A percentile compares a stretch with the other conserved stretches of the same genome.
Evolutionary conservation across 2,797 vertebrate genomes (phyloP).

Genomic region (Phyllotis vaccarum): DNA sequence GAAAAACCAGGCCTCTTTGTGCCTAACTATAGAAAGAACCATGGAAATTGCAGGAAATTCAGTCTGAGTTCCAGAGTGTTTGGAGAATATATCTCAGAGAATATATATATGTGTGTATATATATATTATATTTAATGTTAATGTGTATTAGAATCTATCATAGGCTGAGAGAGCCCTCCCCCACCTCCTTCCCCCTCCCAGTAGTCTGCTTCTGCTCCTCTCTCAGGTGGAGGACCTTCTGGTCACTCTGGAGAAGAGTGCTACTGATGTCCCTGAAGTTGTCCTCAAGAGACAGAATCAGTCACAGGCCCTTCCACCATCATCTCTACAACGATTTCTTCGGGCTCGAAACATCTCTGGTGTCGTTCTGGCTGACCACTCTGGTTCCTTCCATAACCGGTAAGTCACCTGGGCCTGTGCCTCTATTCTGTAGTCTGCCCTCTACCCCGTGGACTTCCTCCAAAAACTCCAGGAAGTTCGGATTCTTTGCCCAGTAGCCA

Average conservation of each 20-base stretch:
- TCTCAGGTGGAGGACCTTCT: constrained; percentile 89
- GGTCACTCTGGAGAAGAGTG: constrained; percentile 76
- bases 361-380: constrained; percentile 93
- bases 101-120: too few species aligned
- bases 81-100: background rate
- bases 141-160: too few species aligned
- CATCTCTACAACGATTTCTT: constrained; percentile 97
- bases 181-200: background rate
- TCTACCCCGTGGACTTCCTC: background rate
- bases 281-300: constrained; percentile 75
- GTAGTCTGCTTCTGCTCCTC: background rate
- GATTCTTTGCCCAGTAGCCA: background rate
- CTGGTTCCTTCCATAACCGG: constrained; percentile 90
- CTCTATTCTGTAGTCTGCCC: background rate
- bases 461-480: background rate
- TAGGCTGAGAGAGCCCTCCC: background rate
- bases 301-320: constrained; percentile 94
- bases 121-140: too few species aligned
- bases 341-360: constrained; percentile 91
- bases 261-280: constrained; percentile 70
- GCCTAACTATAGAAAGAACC: background rate
- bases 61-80: background rate
- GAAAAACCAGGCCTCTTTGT: background rate
- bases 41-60: background rate
- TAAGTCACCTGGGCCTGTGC: constrained; percentile 61